Base-by-base conservation (phyloP, 2,797 vertebrate genomes). In the Anniella stebbinsi region DNA sequence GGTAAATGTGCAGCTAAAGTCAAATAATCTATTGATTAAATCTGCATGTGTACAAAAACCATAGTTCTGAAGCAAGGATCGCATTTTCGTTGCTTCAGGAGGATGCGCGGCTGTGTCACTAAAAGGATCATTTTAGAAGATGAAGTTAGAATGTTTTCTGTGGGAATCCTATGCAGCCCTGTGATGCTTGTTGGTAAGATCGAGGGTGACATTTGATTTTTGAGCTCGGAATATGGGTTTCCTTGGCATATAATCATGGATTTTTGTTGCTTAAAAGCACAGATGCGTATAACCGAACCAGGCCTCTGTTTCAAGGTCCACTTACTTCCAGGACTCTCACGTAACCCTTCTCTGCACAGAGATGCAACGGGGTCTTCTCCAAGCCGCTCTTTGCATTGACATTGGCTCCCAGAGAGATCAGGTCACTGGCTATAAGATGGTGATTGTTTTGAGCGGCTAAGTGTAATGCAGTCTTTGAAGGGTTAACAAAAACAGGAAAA, bases 381-480 rank as follows among this genome's bases (percentile, higher is more conserved):
- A 80, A 91, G 2, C 80, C 88, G 93, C 98, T 98, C 5, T 86
- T 97, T 80, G 95, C 96, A 0, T 98, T 98, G 92, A 98, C 86
- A 0, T 96, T 95, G 60, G 98, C 98, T 18, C 98, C 98, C 21
- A 98, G 92, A 15, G 70, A 89, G 90, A 98, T 97, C 91, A 99
- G 96, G 93, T 99, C 98, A 0, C 96, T 95, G 86, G 98, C 97
- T 93, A 98, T 98, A 73, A 98, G 95, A 77, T 98, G 98, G 10
- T 98, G 98, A 94, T 98, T 99, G 94, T 97, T 97, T 92, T 97
- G 96, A 1, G 98, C 98, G n/a, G 98, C 98, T 1, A 98, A 94
- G 91, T 98, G 98, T 12, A 98, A 96, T 1, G 98, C 97, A 28
- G 98, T 98, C 98, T 98, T 92, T 12, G 82, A 87, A 15, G 8